Evolutionary conservation across 2,113 vertebrate genomes (phyloP).

Genomic region (Paedocypris sp.): DNA sequence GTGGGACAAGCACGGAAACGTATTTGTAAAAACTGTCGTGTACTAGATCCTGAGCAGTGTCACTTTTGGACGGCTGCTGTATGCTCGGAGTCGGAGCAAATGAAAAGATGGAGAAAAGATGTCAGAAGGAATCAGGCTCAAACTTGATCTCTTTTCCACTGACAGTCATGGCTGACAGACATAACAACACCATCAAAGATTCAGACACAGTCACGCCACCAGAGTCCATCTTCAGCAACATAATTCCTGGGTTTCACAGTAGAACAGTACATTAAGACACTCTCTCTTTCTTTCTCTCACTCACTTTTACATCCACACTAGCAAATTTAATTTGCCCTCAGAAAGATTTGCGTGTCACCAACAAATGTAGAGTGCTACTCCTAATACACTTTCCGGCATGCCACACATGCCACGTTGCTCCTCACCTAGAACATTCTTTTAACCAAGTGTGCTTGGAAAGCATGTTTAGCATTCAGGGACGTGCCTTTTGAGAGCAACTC

Average conservation of each 20-base stretch:
- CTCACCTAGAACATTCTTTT: background rate
- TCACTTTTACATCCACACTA: background rate
- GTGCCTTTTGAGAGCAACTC: conserved; percentile 2
- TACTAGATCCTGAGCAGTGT: conserved; percentile 11
- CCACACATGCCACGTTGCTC: background rate
- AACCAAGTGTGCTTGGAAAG: background rate
- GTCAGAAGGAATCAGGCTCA: conserved; percentile 43
- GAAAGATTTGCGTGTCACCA: background rate
- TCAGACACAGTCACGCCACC: conserved; percentile 21
- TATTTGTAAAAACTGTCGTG: conserved; percentile 19
- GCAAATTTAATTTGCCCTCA: conserved; percentile 8
- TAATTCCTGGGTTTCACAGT: background rate
- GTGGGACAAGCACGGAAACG: too few relatives aligned
- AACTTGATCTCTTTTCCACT: conserved; percentile 29
- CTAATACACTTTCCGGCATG: conserved; percentile 1
- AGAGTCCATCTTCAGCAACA: background rate
- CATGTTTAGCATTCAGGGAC: background rate
- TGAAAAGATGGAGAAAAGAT: conserved; percentile 37
- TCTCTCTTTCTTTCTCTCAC: background rate
- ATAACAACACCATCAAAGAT: conserved; percentile 23
- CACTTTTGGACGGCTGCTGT: conserved; percentile 36
- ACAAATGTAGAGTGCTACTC: background rate
- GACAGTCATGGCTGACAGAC: conserved; percentile 33
- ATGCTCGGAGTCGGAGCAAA: conserved; percentile 41
- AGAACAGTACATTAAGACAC: background rate